These are phyloP conservation scores for Orcinus orca DNA, from an alignment of 2,113 vertebrate species.

Conservation along the genomic window DNA sequence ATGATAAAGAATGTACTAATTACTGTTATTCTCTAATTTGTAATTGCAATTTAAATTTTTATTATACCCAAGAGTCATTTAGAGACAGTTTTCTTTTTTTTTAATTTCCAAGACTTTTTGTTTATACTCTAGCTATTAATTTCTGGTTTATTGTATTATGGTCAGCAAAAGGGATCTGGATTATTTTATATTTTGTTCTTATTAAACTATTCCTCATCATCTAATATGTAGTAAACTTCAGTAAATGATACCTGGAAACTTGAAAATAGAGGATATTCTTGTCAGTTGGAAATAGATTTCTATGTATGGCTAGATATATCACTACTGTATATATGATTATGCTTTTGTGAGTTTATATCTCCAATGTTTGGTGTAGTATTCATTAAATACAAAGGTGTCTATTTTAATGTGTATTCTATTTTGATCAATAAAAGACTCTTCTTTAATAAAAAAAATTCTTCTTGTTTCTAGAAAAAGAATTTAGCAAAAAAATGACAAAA, in stretches of 20 bases:
- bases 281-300: neutral
- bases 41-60: slow-evolving; percentile 44
- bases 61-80: neutral
- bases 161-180: neutral
- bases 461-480: neutral
- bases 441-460: neutral
- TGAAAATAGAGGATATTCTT: neutral
- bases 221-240: neutral
- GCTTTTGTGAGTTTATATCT: neutral
- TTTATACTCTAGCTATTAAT: slow-evolving; percentile 13
- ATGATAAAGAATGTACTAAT: slow-evolving; percentile 33
- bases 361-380: neutral
- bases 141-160: slow-evolving; percentile 15
- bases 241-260: neutral
- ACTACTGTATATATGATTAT: neutral
- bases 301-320: neutral
- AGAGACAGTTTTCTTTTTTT: neutral
- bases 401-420: neutral
- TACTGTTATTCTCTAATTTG: neutral
- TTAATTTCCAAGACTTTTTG: neutral
- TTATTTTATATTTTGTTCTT: neutral
- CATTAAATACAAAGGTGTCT: neutral
- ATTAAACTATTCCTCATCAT: neutral
- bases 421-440: neutral
- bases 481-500: neutral